Conservation (phyloP, 37 sponge, comb jelly and placozoan species). For the Dysidea cf. avara region DNA sequence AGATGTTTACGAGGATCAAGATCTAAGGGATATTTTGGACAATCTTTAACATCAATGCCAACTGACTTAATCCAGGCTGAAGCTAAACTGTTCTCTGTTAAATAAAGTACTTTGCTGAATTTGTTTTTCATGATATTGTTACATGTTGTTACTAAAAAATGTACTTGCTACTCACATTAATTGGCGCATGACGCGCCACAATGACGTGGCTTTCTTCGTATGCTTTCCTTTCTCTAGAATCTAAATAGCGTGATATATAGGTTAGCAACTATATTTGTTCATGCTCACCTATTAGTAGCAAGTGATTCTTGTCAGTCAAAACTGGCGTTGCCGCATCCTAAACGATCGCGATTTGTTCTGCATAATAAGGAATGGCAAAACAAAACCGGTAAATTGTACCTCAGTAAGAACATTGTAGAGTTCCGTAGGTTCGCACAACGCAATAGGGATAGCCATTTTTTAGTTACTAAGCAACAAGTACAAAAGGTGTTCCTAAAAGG, state of each 20-base stretch:
- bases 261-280: neutral
- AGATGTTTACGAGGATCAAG: too few relatives aligned
- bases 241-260: conserved; percentile 10
- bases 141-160: too few relatives aligned
- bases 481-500: too few relatives aligned
- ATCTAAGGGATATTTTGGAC: too few relatives aligned
- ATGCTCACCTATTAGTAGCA: conserved; percentile 72
- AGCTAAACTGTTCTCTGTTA: too few relatives aligned
- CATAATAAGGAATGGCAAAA: neutral
- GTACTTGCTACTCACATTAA: too few relatives aligned
- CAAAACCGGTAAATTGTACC: conserved; percentile 18
- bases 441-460: conserved; percentile 43
- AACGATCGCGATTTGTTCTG: neutral
- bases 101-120: too few relatives aligned
- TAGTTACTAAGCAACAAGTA: neutral
- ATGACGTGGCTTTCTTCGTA: conserved; percentile 59
- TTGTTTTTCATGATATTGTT: too few relatives aligned
- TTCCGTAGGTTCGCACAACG: conserved; percentile 83
- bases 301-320: conserved; percentile 47
- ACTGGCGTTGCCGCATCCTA: conserved; percentile 36
- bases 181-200: conserved; percentile 35
- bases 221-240: conserved; percentile 44
- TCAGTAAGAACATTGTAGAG: conserved; percentile 87
- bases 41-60: too few relatives aligned
- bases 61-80: too few relatives aligned